Conservation (phyloP, 2,113 vertebrate species). For the Tonatia bakeri region DNA sequence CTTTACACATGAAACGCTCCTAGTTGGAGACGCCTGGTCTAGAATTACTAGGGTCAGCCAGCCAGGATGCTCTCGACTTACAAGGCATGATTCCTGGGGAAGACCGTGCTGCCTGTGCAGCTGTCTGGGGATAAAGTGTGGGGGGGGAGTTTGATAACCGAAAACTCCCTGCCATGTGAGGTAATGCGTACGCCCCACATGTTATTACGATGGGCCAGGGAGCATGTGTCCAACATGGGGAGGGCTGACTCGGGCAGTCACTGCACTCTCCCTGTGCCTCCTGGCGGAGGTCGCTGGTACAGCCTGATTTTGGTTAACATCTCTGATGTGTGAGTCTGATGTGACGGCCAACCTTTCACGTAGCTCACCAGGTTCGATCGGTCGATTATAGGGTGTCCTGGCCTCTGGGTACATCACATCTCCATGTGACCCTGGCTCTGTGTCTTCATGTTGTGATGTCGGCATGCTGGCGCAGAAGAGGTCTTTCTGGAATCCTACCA, state of each 20-base stretch:
- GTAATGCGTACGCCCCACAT: rapidly evolving
- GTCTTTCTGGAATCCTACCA: neutral
- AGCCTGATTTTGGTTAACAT: neutral
- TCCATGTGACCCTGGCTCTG: neutral
- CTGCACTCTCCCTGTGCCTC: neutral
- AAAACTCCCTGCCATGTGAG: neutral
- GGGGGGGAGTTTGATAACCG: neutral
- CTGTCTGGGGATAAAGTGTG: neutral
- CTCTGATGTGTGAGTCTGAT: neutral
- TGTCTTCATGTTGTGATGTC: neutral
- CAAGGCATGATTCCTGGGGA: neutral
- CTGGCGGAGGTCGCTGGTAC: neutral
- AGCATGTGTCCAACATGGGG: neutral
- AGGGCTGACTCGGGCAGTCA: no score
- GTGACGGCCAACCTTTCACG: neutral
- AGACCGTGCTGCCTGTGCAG: neutral
- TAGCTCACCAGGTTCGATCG: neutral
- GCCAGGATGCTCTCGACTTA: neutral
- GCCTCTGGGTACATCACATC: neutral
- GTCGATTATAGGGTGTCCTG: neutral
- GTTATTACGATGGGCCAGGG: neutral
- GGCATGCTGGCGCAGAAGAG: neutral
- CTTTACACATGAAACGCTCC: neutral
- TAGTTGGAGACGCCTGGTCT: neutral
- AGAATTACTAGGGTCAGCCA: neutral